phyloP scores from a whole-genome alignment of 2,113 vertebrate species.

The Furnarius figulus region DNA sequence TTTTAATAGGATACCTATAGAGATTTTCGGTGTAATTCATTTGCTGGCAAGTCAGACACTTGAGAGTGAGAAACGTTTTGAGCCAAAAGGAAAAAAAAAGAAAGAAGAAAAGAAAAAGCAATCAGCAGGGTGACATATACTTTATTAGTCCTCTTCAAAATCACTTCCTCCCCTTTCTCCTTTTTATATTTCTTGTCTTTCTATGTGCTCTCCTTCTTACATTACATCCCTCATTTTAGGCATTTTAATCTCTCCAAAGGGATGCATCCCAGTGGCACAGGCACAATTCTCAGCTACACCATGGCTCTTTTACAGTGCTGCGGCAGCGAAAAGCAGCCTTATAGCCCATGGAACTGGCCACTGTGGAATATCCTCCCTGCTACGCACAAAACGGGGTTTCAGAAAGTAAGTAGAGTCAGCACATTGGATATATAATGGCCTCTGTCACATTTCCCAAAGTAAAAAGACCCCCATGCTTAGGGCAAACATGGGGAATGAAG shows the following conservation, averaged over 20 bases:
- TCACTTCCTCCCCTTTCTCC: constrained; percentile 23
- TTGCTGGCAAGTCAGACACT: constrained; percentile 5
- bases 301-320: constrained; percentile 42
- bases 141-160: constrained; percentile 59
- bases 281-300: constrained; percentile 14
- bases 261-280: constrained; percentile 45
- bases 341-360: constrained; percentile 44
- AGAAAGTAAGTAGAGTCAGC: background rate
- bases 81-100: background rate
- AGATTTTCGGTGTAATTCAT: constrained; percentile 4
- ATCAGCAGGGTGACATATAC: constrained; percentile 42
- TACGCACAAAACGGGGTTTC: background rate
- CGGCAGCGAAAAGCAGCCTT: background rate
- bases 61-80: constrained; percentile 6
- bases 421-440: background rate
- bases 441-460: background rate
- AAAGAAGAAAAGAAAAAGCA: constrained; percentile 33
- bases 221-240: constrained; percentile 39
- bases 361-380: background rate
- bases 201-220: background rate
- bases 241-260: constrained; percentile 62
- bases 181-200: constrained; percentile 51
- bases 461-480: background rate
- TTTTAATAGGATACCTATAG: constrained; percentile 56
- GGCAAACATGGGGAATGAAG: background rate